Base-by-base conservation (phyloP, 2,797 vertebrate genomes). In the Takifugu ocellatus region DNA sequence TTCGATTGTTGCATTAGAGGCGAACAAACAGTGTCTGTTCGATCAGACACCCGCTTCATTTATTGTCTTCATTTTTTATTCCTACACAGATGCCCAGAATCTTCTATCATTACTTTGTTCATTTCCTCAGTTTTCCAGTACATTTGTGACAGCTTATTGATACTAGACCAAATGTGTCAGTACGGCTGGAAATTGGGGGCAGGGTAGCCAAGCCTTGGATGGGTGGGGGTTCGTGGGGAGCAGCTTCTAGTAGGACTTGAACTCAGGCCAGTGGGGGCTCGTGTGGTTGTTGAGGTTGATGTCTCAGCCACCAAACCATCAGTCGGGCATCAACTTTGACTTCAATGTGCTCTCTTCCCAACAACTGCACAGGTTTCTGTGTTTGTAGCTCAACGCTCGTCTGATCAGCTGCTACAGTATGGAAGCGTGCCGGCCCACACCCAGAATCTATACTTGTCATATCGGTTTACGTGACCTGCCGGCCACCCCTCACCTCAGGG, bases 381-480 rank as follows among this genome's bases (percentile, higher is more conserved):
- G 63, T 54, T 21, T 51, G 46, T 85, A 77, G 85, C 84, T 83
- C 78, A 84, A 84, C 84, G 83, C 83, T 84, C 70, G 81, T 61
- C 70, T 21, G 65, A 66, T 77, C 75, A 82, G 79, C 72, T 42
- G 44, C 21, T 25, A 50, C 36, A 7, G 61, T 68, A 60, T 53
- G 53, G 50, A 61, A 33, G 70, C 59, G 46, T 61, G 74, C 49
- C 36, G 27, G 70, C 39, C 77, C 45, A 24, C 72, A 50, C 73
- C 61, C 63, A 64, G 24, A 52, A 43, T 56, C 31, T 21, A 45
- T 17, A 54, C 77, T 49, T 71, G 62, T 70, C 68, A 42, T 77
- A 82, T 84, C 79, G 54, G 70, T 24, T 79, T 78, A 75, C 81
- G 67, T 64, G 66, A 81, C 72, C 75, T 46, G 54, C 70, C 48